Evolutionary conservation across 2,113 vertebrate species (phyloP), one percentile per base, ranked within the genome.

Genomic region (Athene cunicularia): DNA sequence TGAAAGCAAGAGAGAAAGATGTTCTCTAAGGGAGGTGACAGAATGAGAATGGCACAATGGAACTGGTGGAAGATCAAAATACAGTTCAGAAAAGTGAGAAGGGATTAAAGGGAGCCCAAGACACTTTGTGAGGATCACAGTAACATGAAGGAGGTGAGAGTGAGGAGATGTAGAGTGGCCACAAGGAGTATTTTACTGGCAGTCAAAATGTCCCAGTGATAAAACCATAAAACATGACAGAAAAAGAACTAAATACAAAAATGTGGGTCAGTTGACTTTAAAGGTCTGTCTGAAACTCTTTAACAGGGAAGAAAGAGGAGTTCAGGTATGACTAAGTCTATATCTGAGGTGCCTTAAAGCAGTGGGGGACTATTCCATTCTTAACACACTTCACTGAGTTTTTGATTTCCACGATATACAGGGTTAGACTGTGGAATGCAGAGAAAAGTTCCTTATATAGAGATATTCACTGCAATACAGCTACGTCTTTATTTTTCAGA

Each of bases 51-150:
- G 56, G 33, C 50, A 89, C 39, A 80, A 64, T 20, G 14, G 62
- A 93, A 86, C 52, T 81, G 62, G 30, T 92, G 43, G 30, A 91
- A 94, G 81, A 97, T 90, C 81, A 97, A 95, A 97, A 92, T 5
- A 75, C 75, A 81, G 71, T 56, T 91, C 81, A 93, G 84, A 96
- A 88, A 95, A 83, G 33, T 17, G 21, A 93, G 50, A 89, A 96
- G 77, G 62, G 74, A 91, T 94, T 96, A 94, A 87, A 96, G 66
- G 73, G 90, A 97, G 53, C 71, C 47, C 68, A 94, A 94, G 87
- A 94, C 70, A 85, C 79, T 95, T 95, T 84, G n/a, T 79, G 73
- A 96, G 39, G 45, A 76, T 82, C 50, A 86, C 5, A 86, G 84
- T 91, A 89, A 92, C 58, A 80, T 47, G 55, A 82, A 72, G 41